Base-by-base conservation (phyloP, 2,797 vertebrate species). In the Pangasius sanitwongsei region DNA sequence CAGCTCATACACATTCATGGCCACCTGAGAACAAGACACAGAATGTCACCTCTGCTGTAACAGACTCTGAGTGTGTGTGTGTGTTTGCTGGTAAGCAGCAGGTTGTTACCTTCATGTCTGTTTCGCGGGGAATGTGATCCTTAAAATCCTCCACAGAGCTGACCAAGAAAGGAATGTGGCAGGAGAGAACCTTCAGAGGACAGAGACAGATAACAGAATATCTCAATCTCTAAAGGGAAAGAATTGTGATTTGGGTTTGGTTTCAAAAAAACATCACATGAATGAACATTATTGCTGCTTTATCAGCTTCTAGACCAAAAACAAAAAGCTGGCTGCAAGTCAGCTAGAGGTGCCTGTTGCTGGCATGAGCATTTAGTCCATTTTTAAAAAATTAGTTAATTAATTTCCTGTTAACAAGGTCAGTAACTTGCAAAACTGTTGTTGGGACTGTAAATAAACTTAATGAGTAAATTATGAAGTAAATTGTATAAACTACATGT, bases 61-160 rank as follows among this genome's bases (percentile, higher is more conserved):
- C 12, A 28, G 48, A 28, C 44, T 23, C 55, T 8, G 53, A 41
- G 11, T 5, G 11, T 11, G 15, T 16, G 84, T 5, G 31, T 20
- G 31, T 6, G 20, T 67, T 55, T 77, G 75, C 5, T 44, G 57
- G 41, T 31, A 34, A n/a, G 44, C 11, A 13, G 25, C 59, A 53
- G 86, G 28, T 83, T 41, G 53, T 78, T 96, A 99, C 98, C 98
- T 99, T 99, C 98, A 99, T 99, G 95, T 99, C 99, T 0, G 99
- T 99, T 94, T 99, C 99, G 92, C 99, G 96, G 92, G 99, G 99
- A 97, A 99, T 99, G 96, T 99, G 99, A 94, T 99, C 98, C 94
- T 99, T 99, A 91, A 99, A 99, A 92, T 99, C 98, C 94, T 99
- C 98, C 72, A 99, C 98, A 20, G 98, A 99, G 94, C 99, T 99